Conservation (phyloP, 2,888 invertebrate genomes). For the Stenodera caucasica region DNA sequence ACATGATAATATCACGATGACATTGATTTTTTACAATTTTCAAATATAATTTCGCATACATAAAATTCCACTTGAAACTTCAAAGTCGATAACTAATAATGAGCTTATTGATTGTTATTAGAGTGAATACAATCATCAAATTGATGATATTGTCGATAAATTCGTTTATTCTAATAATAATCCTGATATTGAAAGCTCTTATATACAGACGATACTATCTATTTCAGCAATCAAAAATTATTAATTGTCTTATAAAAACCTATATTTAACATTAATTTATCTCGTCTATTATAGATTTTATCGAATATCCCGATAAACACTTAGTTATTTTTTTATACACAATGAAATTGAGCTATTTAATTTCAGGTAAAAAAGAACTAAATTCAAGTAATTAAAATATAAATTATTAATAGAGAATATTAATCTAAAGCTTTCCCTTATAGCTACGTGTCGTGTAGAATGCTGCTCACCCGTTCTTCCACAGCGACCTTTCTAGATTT, state of each 20-base stretch:
- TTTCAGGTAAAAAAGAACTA: constrained; percentile 4
- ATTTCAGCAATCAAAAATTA: neutral
- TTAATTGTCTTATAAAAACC: constrained; percentile 1
- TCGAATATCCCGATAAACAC: neutral
- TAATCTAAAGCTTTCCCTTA: constrained; percentile 40
- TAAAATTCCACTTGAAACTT: no score
- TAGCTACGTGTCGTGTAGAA: constrained; percentile 58
- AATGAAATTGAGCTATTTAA: constrained; percentile 12
- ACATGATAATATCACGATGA: no score
- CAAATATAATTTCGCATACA: no score
- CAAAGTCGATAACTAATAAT: no score
- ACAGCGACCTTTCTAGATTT: constrained; percentile 91
- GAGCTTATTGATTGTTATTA: constrained; percentile 17
- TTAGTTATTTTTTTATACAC: neutral
- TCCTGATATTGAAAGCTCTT: constrained; percentile 22
- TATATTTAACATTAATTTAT: neutral
- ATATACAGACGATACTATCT: constrained; percentile 6
- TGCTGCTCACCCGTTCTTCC: constrained; percentile 80
- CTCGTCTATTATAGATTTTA: neutral
- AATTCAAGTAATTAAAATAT: neutral
- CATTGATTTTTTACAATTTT: no score
- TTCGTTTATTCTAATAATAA: constrained; percentile 40
- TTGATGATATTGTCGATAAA: constrained; percentile 49
- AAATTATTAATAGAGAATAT: neutral
- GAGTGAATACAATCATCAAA: constrained; percentile 31